Conservation (phyloP, 2,797 vertebrate genomes). For the Staurois parvus region DNA sequence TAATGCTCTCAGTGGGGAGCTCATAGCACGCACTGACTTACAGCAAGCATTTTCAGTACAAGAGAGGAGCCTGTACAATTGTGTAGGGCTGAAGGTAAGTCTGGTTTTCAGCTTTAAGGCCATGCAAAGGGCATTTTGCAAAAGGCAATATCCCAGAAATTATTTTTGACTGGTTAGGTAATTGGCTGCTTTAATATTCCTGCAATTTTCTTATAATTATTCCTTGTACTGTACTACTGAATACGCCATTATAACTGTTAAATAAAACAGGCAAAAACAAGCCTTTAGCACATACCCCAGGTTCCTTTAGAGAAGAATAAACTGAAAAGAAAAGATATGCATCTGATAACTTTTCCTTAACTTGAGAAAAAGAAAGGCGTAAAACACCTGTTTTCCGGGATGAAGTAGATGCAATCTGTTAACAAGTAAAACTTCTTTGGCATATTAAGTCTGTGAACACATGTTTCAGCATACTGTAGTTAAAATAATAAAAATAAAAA, state of each 20-base stretch:
- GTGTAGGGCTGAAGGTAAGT: too few relatives aligned
- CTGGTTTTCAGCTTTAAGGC: too few relatives aligned
- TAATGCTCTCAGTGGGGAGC: too few relatives aligned
- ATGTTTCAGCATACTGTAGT: slow-evolving; percentile 25
- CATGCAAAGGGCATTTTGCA: too few relatives aligned
- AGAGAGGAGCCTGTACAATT: too few relatives aligned
- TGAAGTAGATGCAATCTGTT: slow-evolving; percentile 50
- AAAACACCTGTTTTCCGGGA: slow-evolving; percentile 18
- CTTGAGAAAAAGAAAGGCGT: slow-evolving; percentile 45
- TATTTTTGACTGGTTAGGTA: not conserved
- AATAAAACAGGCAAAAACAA: not conserved
- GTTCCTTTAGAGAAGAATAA: not conserved
- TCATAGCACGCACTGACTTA: too few relatives aligned
- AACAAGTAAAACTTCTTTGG: slow-evolving; percentile 59
- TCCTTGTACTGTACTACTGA: not conserved
- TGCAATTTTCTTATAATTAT: not conserved
- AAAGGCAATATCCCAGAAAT: too few relatives aligned
- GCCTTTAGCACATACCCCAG: not conserved
- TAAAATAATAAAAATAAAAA: slow-evolving; percentile 15
- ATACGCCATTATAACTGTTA: not conserved
- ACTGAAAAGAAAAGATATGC: not conserved
- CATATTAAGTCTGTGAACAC: slow-evolving; percentile 46
- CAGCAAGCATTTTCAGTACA: too few relatives aligned
- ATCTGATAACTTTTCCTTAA: slow-evolving; percentile 56
- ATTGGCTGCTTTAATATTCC: not conserved